Evolutionary conservation across 2,888 invertebrate species (phyloP), one percentile per base, ranked within the genome.

Genomic region (Rhingia campestris): DNA sequence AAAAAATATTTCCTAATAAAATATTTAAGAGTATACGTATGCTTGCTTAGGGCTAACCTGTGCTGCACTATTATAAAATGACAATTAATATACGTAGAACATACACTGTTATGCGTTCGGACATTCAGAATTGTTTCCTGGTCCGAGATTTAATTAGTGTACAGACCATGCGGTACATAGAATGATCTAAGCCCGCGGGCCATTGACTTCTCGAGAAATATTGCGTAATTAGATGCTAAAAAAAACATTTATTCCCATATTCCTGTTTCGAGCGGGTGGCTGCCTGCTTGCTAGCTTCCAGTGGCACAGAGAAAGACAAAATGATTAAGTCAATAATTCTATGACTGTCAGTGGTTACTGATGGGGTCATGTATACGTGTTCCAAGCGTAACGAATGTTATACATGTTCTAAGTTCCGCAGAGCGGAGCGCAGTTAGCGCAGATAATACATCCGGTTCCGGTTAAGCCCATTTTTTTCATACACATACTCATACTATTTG

Each of bases 361-460:
- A 79, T 84, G 82, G 82, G 79, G 82, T 81, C 81, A 76, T 67
- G 61, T 64, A 41, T 72, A 72, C 64, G 82, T 39, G 86, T 73
- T 82, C 70, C 73, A 82, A 86, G 86, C 86, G 86, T 79, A 81
- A 86, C 86, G 86, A 86, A 86, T 86, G 80, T 81, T 81, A 72
- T 84, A 81, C 77, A 85, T 77, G 81, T 69, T 86, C 86, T 86
- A 87, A 86, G 84, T 80, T 81, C 80, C 61, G 69, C 63, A 66
- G 82, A 86, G 84, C 86, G 86, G 86, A 88, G 89, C 89, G 88
- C 89, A 91, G 91, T 91, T 91, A 90, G 91, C 91, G 91, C 91
- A 91, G 91, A 91, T 91, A 91, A 91, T 91, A 91, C 90, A 90
- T 91, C 91, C 91, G 91, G 90, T 91, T 91, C 91, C 91, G 91